A percentile compares a stretch with the other conserved stretches of the same genome.
Conservation (phyloP, 2,888 invertebrate species). For the Drosophila algonquin region DNA sequence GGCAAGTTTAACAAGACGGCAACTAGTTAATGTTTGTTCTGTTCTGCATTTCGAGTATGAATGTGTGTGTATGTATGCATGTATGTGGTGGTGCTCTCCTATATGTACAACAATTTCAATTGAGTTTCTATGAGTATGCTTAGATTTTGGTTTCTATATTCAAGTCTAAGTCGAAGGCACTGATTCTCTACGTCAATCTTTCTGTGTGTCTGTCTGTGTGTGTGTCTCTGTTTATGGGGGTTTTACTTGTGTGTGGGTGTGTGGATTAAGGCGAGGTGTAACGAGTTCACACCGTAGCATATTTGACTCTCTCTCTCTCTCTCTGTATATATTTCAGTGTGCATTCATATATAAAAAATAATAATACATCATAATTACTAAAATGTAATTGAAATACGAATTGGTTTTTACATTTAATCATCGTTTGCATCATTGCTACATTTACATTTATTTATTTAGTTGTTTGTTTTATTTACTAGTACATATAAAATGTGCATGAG, state of each 20-base stretch:
- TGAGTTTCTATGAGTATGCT: slow-evolving; percentile 39
- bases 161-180: slow-evolving; percentile 75
- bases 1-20: slow-evolving; percentile 70
- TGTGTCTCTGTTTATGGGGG: slow-evolving; percentile 19
- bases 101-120: slow-evolving; percentile 36
- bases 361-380: slow-evolving; percentile 77
- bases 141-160: slow-evolving; percentile 50
- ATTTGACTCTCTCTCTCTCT: slow-evolving; percentile 53
- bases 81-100: slow-evolving; percentile 10
- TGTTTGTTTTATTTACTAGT: slow-evolving; percentile 34
- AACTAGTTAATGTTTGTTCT: slow-evolving; percentile 39
- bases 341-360: slow-evolving; percentile 53
- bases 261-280: slow-evolving; percentile 63
- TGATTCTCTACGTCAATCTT: slow-evolving; percentile 57
- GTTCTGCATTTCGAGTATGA: neutral
- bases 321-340: slow-evolving; percentile 20
- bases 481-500: slow-evolving; percentile 51
- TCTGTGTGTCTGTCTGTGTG: slow-evolving; percentile 13
- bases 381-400: slow-evolving; percentile 72
- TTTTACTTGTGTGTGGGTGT: slow-evolving; percentile 8
- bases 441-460: slow-evolving; percentile 43
- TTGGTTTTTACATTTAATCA: slow-evolving; percentile 46
- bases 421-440: slow-evolving; percentile 42
- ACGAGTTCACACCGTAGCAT: slow-evolving; percentile 70
- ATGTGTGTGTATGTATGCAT: neutral